Evolutionary conservation across 2,888 invertebrate genomes (phyloP).

Genomic region (Laothoe populi): DNA sequence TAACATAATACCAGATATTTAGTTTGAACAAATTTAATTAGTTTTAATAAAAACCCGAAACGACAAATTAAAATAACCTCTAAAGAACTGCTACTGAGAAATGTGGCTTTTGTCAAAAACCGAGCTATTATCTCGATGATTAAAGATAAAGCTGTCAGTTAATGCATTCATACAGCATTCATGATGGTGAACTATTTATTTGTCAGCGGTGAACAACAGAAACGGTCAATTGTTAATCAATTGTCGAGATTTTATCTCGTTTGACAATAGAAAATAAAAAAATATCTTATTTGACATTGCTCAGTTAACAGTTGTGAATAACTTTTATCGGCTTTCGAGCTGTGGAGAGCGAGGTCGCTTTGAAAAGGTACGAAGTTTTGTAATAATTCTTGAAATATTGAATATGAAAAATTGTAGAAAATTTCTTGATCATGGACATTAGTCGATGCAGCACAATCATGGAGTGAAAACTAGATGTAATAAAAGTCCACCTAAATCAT

Average conservation of each 20-base stretch:
- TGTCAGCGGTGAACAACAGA: constrained; percentile 4
- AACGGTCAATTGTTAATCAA: constrained; percentile 23
- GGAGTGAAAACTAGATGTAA: too few species aligned
- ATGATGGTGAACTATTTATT: constrained; percentile 18
- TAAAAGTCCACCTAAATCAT: too few species aligned
- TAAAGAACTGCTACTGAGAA: not conserved
- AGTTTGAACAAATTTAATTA: not conserved
- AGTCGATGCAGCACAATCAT: too few species aligned
- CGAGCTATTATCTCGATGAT: constrained; percentile 3
- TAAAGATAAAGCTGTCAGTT: constrained; percentile 12
- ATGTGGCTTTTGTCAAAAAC: not conserved
- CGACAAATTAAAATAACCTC: not conserved
- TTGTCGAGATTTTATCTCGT: constrained; percentile 18
- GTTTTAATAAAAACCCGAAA: not conserved
- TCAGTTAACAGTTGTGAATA: constrained; percentile 21
- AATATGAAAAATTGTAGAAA: too few species aligned
- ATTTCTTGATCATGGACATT: too few species aligned
- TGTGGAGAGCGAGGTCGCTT: not conserved
- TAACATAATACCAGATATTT: not conserved
- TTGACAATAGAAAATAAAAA: constrained; percentile 23
- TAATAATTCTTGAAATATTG: not conserved
- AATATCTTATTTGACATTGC: constrained; percentile 26
- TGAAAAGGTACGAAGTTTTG: not conserved
- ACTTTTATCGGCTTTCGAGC: constrained; percentile 14
- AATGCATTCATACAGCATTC: constrained; percentile 1